A percentile compares a stretch with the other conserved stretches of the same genome.
Evolutionary conservation across 2,797 vertebrate species (phyloP).

Genomic region (Paratrypauchen microcephalus): DNA sequence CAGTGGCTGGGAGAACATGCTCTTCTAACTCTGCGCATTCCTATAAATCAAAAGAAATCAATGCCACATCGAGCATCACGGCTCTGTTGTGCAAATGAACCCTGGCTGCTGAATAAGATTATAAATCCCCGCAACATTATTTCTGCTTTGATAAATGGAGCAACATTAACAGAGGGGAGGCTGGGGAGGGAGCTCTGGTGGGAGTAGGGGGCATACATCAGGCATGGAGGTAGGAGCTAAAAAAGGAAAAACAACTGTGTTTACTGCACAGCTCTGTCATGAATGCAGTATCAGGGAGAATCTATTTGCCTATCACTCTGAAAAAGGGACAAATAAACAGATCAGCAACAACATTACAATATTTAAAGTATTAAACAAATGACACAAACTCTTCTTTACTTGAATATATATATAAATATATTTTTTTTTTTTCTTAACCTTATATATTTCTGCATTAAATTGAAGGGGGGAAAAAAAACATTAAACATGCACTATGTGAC

Average conservation of each 20-base stretch:
- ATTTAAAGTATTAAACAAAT: no score
- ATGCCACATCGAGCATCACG: slow-evolving; percentile 69
- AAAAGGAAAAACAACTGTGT: slow-evolving; percentile 30
- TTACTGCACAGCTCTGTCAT: slow-evolving; percentile 5
- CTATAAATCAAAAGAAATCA: slow-evolving; percentile 79
- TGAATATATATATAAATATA: no score
- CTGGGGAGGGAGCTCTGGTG: slow-evolving; percentile 18
- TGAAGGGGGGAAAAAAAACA: no score
- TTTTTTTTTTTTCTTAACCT: no score
- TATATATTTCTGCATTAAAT: no score
- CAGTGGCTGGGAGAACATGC: slow-evolving; percentile 61
- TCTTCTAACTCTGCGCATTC: slow-evolving; percentile 58
- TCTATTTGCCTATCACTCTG: background rate
- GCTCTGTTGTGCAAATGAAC: slow-evolving; percentile 80
- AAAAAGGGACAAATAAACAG: no score
- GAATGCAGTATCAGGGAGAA: background rate
- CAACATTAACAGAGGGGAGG: slow-evolving; percentile 29
- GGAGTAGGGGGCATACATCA: slow-evolving; percentile 46
- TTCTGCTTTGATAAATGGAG: slow-evolving; percentile 72
- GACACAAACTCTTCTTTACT: no score
- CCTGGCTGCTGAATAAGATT: slow-evolving; percentile 67
- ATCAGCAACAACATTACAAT: no score
- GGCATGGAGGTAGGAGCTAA: slow-evolving; percentile 52
- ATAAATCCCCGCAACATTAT: slow-evolving; percentile 74
- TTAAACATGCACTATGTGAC: no score